phyloP scores from a whole-genome alignment of 2,888 invertebrate genomes.

The Subacronicta megacephala region DNA sequence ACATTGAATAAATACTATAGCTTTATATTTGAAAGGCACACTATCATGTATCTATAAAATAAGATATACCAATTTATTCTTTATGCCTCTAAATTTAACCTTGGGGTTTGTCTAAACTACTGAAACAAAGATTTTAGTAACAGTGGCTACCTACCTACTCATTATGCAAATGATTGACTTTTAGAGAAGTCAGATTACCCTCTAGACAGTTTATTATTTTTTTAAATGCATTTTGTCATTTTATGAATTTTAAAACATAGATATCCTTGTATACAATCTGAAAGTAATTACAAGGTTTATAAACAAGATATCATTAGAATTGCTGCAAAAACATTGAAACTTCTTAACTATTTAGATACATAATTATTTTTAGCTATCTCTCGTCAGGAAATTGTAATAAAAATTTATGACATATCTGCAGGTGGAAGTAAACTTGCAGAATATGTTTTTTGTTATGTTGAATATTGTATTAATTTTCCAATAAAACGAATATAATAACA shows the following conservation, averaged over 20 bases:
- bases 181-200: slow-evolving; percentile 22
- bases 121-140: slow-evolving; percentile 49
- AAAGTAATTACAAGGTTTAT: slow-evolving; percentile 13
- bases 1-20: background rate
- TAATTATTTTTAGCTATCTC: too few species aligned
- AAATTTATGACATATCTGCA: slow-evolving; percentile 1
- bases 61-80: background rate
- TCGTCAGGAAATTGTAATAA: slow-evolving; percentile 35
- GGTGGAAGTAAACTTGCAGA: slow-evolving; percentile 3
- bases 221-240: background rate
- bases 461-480: background rate
- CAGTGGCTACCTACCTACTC: background rate
- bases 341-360: too few species aligned
- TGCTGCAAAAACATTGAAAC: slow-evolving; percentile 21
- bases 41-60: background rate
- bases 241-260: background rate
- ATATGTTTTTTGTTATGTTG: slow-evolving; percentile 22
- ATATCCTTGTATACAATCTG: slow-evolving; percentile 3
- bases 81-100: slow-evolving; percentile 37
- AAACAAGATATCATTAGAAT: slow-evolving; percentile 4
- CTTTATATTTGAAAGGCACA: background rate
- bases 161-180: background rate
- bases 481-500: too few species aligned
- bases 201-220: slow-evolving; percentile 15
- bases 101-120: slow-evolving; percentile 39